A percentile compares a stretch with the other conserved stretches of the same genome.
Evolutionary conservation across 37 sponge, comb jelly and placozoan species (phyloP).

Genomic region (Haliclona indistincta): DNA sequence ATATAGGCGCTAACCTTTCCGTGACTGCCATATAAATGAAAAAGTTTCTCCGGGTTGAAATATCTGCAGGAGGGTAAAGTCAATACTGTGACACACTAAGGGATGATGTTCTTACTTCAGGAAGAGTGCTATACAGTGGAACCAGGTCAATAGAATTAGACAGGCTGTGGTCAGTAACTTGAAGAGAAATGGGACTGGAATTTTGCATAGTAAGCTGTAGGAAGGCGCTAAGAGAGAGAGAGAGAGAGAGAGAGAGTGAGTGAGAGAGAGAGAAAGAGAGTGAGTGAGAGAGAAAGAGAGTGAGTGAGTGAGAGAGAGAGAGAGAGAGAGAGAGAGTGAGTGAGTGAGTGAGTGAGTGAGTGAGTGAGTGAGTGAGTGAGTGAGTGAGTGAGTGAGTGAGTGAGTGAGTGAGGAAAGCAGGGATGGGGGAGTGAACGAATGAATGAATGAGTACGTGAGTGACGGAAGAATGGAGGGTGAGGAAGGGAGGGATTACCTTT

Average conservation of each 20-base stretch:
- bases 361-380: slow-evolving; percentile 37
- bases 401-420: slow-evolving; percentile 8
- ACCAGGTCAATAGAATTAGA: not conserved
- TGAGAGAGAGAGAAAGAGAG: slow-evolving; percentile 26
- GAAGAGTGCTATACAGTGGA: not conserved
- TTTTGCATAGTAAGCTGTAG: slow-evolving; percentile 36
- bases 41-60: not conserved
- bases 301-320: slow-evolving; percentile 31
- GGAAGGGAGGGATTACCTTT: slow-evolving; percentile 6
- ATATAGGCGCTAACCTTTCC: not conserved
- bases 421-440: not conserved
- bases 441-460: not conserved
- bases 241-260: slow-evolving; percentile 31
- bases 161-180: slow-evolving; percentile 5
- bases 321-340: slow-evolving; percentile 26
- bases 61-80: not conserved
- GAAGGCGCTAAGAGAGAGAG: slow-evolving; percentile 30
- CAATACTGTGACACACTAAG: not conserved
- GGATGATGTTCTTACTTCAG: not conserved
- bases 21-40: not conserved
- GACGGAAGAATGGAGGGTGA: no score
- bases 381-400: slow-evolving; percentile 23
- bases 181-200: slow-evolving; percentile 29
- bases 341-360: slow-evolving; percentile 25
- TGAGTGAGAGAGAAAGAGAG: slow-evolving; percentile 34